phyloP scores from a whole-genome alignment of 2,888 invertebrate species.

The Dasypolia templi region DNA sequence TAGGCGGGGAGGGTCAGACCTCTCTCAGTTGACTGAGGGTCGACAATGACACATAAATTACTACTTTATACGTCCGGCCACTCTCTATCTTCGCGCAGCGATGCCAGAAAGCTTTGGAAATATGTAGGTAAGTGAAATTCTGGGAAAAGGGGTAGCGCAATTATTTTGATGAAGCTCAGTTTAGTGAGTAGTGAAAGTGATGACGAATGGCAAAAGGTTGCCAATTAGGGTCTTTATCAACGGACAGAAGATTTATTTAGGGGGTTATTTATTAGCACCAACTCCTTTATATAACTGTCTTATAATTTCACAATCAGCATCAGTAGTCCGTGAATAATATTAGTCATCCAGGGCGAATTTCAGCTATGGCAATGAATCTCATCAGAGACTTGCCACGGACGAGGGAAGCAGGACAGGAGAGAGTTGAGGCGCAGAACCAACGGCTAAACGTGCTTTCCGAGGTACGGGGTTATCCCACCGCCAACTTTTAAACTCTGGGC shows the following conservation, averaged over 20 bases:
- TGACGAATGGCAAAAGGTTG: conserved; percentile 29
- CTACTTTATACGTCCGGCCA: conserved; percentile 79
- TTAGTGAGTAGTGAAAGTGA: conserved; percentile 26
- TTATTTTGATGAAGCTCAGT: conserved; percentile 49
- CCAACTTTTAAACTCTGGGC: no score
- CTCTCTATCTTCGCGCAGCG: conserved; percentile 62
- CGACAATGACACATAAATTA: conserved; percentile 81
- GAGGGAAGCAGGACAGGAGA: no score
- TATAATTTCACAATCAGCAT: conserved; percentile 4
- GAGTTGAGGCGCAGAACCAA: no score
- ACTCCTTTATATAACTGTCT: neutral
- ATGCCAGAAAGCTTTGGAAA: conserved; percentile 60
- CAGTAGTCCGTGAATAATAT: neutral
- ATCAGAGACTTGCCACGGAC: no score
- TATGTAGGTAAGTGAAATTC: conserved; percentile 60
- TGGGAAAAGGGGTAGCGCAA: conserved; percentile 47
- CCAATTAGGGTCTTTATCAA: conserved; percentile 28
- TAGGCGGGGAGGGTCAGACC: conserved; percentile 75
- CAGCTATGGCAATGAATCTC: no score
- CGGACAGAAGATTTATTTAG: conserved; percentile 4
- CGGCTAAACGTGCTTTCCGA: no score
- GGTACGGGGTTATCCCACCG: no score
- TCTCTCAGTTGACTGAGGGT: conserved; percentile 78
- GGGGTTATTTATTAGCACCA: neutral
- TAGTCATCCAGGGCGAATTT: no score